Base-by-base conservation (phyloP, 2,888 invertebrate species). In the Oscheius myriophilus region DNA sequence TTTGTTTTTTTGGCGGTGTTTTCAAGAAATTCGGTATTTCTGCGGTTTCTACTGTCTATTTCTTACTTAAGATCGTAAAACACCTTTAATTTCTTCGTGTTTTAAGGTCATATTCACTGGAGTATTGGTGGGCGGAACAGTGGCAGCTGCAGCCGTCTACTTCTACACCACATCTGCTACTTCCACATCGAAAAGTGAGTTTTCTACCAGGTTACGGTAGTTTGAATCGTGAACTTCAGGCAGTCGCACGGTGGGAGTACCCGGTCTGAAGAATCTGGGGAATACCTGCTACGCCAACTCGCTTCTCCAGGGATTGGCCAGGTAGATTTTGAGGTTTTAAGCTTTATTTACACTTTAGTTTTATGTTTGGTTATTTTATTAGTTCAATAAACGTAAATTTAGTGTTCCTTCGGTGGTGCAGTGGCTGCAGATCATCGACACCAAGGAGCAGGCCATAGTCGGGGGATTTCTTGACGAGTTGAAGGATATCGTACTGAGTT, bases 271-370 rank as follows among this genome's bases (percentile, higher is more conserved):
- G 41, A 81, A 81, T 55, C 73, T 77, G n/a, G 81, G 81, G 6
- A 81, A 81, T 59, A 80, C 80, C 14, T 81, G 81, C 57, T 81
- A 80, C 55, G 75, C 75, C 43, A 81, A 81, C 64, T 66, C 81
- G 6, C 74, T 81, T 25, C 71, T 81, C 12, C 81, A 81, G 66
- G 81, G 76, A 16, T 58, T 81, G n/a, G 72, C 81, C n/a, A 72
- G 76, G 69, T 77, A 16, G 46, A 25, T 52, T 46, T 26, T 25
- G 14, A n/a, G n/a, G n/a, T n/a, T n/a, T n/a, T n/a, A 21, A 23
- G 45, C 45, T 25, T 46, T 61, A 14, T 16, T 42, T 46, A 12
- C 3, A 25, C 46, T 6, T 33, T 33, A 33, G 9, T 6, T 33
- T 33, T 33, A 54, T 26, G 33, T n/a, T n/a, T n/a, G 25, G 23